Percentiles rank a stretch among this genome's conserved stretches.
phyloP scores from a whole-genome alignment of 1,140 invertebrate genomes.

The Drosophila kanapiae region DNA sequence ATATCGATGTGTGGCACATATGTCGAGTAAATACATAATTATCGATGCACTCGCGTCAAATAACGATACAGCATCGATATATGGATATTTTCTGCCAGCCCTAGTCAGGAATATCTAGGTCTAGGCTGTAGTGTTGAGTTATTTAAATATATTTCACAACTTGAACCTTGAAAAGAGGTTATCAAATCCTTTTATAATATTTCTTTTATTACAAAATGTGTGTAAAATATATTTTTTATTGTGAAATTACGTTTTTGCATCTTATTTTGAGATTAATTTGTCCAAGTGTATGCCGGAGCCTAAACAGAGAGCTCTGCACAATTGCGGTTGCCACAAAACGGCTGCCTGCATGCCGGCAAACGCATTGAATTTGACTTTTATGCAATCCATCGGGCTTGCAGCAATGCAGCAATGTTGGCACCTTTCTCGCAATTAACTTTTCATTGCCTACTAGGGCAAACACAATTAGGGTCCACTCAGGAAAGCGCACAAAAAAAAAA shows the following conservation, averaged over 20 bases:
- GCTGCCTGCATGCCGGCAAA: slow-evolving; percentile 18
- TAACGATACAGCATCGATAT: too few relatives aligned
- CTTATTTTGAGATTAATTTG: not conserved
- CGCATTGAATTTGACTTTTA: slow-evolving; percentile 52
- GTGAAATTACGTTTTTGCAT: not conserved
- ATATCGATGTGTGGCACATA: too few relatives aligned
- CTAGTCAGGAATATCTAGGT: not conserved
- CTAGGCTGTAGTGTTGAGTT: not conserved
- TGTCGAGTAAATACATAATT: too few relatives aligned
- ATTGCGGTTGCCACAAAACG: slow-evolving; percentile 39
- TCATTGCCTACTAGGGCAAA: slow-evolving; percentile 60
- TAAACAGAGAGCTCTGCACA: slow-evolving; percentile 21
- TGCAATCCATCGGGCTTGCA: slow-evolving; percentile 53
- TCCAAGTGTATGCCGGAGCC: slow-evolving; percentile 1
- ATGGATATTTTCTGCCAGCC: too few relatives aligned
- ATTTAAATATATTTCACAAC: not conserved
- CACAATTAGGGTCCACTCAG: slow-evolving; percentile 42
- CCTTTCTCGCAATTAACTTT: slow-evolving; percentile 66
- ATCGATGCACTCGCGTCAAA: too few relatives aligned
- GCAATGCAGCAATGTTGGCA: slow-evolving; percentile 46
- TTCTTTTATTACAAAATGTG: not conserved
- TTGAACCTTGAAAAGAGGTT: not conserved
- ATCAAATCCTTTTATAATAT: not conserved
- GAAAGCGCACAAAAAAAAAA: slow-evolving; percentile 4
- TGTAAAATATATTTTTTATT: not conserved